Evolutionary conservation across 1,140 invertebrate genomes (phyloP).

Genomic region (Drosophila insularis): DNA sequence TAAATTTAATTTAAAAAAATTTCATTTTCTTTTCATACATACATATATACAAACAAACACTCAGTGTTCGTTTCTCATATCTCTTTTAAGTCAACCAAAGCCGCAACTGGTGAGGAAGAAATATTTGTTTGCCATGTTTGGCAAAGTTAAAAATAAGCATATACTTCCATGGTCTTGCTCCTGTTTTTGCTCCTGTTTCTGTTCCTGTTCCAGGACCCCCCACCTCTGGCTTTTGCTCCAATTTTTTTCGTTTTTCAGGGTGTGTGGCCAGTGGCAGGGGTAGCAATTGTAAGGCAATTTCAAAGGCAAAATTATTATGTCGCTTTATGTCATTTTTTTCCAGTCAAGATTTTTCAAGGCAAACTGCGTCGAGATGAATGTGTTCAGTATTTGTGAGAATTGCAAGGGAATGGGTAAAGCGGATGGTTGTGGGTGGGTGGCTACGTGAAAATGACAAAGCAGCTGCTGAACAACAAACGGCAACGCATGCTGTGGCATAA

Average conservation of each 20-base stretch:
- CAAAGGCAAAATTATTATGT: conserved; percentile 79
- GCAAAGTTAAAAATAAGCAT: conserved; percentile 62
- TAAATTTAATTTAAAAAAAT: background rate
- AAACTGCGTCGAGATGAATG: conserved; percentile 59
- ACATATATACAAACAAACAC: background rate
- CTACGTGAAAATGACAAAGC: conserved; percentile 76
- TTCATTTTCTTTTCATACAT: background rate
- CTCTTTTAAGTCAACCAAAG: conserved; percentile 21
- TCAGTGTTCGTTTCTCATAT: background rate
- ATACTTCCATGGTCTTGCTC: background rate
- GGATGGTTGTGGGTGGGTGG: conserved; percentile 16
- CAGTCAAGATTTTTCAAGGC: conserved; percentile 45
- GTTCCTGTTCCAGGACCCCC: conserved; percentile 24
- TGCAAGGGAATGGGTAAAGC: background rate
- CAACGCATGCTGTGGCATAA: conserved; percentile 69
- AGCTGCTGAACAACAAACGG: conserved; percentile 67
- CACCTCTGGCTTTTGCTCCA: background rate
- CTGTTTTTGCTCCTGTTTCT: background rate
- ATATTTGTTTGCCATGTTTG: conserved; percentile 36
- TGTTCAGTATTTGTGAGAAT: conserved; percentile 27
- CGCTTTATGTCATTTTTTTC: conserved; percentile 77
- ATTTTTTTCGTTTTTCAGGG: background rate
- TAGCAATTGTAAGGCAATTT: conserved; percentile 80
- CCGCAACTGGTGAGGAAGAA: conserved; percentile 33
- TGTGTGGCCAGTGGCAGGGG: conserved; percentile 22